Evolutionary conservation across 2,797 vertebrate genomes (phyloP).

Genomic region (Micromesistius poutassou): DNA sequence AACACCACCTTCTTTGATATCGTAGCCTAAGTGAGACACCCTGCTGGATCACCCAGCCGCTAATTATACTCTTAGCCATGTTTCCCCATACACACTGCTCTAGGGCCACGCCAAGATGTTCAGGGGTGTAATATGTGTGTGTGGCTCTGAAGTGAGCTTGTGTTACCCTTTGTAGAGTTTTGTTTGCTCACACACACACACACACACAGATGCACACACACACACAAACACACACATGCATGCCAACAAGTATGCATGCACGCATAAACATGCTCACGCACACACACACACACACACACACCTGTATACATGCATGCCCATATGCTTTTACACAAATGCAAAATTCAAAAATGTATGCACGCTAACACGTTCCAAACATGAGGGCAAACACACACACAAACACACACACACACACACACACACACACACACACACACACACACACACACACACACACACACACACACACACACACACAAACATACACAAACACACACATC

Average conservation of each 20-base stretch:
- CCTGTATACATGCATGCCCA: background rate
- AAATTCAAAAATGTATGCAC: no score
- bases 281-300: background rate
- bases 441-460: background rate
- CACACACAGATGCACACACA: conserved; percentile 56
- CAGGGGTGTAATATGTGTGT: conserved; percentile 48
- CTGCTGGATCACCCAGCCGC: conserved; percentile 65
- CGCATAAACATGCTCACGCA: conserved; percentile 23
- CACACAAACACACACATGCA: conserved; percentile 27
- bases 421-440: no score
- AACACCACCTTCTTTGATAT: conserved; percentile 71
- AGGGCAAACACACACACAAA: background rate
- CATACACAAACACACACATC: background rate
- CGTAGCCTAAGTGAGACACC: conserved; percentile 68
- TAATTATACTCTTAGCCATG: conserved; percentile 74
- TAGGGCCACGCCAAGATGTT: conserved; percentile 64
- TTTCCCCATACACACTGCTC: conserved; percentile 73
- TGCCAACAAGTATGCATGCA: conserved; percentile 16
- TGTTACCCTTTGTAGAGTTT: conserved; percentile 76
- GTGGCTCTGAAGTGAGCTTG: conserved; percentile 72
- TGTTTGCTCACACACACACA: conserved; percentile 74
- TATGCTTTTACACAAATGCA: no score
- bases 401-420: background rate
- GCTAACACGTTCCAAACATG: no score
- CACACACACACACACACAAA: background rate